Conservation (phyloP, 1,140 invertebrate genomes). For the Hirudo medicinalis region DNA sequence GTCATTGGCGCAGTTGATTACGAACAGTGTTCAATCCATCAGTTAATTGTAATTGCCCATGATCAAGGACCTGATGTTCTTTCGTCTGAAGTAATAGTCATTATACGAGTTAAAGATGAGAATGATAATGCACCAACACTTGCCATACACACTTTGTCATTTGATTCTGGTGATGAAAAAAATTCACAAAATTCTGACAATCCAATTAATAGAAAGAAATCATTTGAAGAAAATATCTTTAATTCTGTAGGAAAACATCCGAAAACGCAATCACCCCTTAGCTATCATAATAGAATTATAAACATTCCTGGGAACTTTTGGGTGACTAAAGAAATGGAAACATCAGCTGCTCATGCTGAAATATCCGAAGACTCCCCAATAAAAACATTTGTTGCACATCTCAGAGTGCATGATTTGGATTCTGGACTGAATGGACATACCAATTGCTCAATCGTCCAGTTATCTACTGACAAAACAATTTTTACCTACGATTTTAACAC, state of each 20-base stretch:
- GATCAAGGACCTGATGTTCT: constrained; percentile 25
- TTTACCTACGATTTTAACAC: not conserved
- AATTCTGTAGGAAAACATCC: too few species aligned
- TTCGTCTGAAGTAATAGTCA: constrained; percentile 2
- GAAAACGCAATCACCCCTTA: too few species aligned
- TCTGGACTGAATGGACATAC: constrained; percentile 68
- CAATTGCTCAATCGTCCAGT: constrained; percentile 17
- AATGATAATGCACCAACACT: constrained; percentile 22
- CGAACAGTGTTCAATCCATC: constrained; percentile 26
- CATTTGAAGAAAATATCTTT: too few species aligned
- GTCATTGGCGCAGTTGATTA: constrained; percentile 27
- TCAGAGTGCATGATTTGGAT: constrained; percentile 74
- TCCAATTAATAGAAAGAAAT: too few species aligned
- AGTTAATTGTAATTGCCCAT: constrained; percentile 28
- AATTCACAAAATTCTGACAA: too few species aligned
- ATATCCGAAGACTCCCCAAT: constrained; percentile 81
- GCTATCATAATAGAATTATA: too few species aligned
- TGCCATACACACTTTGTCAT: constrained; percentile 12
- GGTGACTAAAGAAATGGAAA: not conserved
- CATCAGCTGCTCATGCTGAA: constrained; percentile 47
- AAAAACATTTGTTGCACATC: constrained; percentile 75
- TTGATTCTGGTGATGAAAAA: too few species aligned
- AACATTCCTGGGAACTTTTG: too few species aligned
- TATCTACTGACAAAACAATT: not conserved
- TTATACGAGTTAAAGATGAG: constrained; percentile 17